Evolutionary conservation across 2,113 vertebrate species (phyloP).

Genomic region (Hippocampus abdominalis): DNA sequence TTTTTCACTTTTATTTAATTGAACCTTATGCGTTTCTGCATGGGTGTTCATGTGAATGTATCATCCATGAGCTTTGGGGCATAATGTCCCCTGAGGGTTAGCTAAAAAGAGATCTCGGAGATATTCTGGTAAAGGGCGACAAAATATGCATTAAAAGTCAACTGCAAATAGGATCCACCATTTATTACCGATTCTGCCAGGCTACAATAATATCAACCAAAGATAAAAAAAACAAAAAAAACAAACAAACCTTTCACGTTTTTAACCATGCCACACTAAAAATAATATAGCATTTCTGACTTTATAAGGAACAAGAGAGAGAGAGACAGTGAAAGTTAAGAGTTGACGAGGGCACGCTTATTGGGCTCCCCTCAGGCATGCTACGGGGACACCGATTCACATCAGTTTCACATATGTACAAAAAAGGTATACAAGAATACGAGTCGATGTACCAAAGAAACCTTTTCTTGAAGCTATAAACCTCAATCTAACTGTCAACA

Average conservation of each 20-base stretch:
- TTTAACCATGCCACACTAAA: conserved; percentile 8
- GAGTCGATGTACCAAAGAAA: neutral
- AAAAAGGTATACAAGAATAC: conserved; percentile 40
- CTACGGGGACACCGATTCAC: conserved; percentile 40
- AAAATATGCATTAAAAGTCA: conserved; percentile 39
- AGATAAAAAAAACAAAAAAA: neutral
- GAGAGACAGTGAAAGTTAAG: conserved; percentile 50
- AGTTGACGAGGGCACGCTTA: conserved; percentile 53
- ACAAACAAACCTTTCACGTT: neutral
- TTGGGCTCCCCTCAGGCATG: conserved; percentile 64
- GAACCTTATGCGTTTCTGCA: conserved; percentile 41
- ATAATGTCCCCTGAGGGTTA: conserved; percentile 49
- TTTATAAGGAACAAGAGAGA: conserved; percentile 52
- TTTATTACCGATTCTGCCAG: conserved; percentile 60
- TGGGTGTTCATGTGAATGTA: conserved; percentile 16
- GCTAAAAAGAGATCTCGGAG: conserved; percentile 53
- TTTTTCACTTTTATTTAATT: conserved; percentile 33
- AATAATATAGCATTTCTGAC: conserved; percentile 32
- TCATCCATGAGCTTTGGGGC: conserved; percentile 58
- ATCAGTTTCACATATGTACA: conserved; percentile 21
- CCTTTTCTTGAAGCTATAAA: neutral
- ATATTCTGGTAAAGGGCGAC: conserved; percentile 62
- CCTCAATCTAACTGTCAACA: neutral
- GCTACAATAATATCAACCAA: conserved; percentile 45
- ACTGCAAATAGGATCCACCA: conserved; percentile 58